phyloP scores from a whole-genome alignment of 2,888 invertebrate species.

The Leucoma salicis region DNA sequence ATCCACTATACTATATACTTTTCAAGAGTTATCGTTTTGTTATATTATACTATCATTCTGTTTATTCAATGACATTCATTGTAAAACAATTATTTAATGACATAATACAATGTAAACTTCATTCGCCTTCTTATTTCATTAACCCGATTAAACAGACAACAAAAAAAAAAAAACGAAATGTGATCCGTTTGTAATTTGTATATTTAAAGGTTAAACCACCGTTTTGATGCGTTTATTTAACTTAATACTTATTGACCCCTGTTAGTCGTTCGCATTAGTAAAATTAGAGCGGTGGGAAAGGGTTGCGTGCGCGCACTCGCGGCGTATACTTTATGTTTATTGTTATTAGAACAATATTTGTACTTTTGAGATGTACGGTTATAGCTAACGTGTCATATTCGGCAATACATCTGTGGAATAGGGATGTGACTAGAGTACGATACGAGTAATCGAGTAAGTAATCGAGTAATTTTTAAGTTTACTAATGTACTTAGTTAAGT shows the following conservation, averaged over 20 bases:
- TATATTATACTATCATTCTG: too few species aligned
- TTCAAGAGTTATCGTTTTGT: too few species aligned
- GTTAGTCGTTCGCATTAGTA: constrained; percentile 72
- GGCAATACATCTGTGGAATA: constrained; percentile 30
- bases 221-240: constrained; percentile 68
- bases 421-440: too few species aligned
- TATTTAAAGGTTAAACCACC: constrained; percentile 57
- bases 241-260: constrained; percentile 66
- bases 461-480: too few species aligned
- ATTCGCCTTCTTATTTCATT: not conserved
- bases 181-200: constrained; percentile 61
- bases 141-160: not conserved
- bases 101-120: not conserved
- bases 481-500: too few species aligned
- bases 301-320: constrained; percentile 52
- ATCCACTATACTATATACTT: too few species aligned
- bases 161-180: constrained; percentile 15
- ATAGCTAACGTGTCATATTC: constrained; percentile 53
- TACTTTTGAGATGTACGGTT: constrained; percentile 73
- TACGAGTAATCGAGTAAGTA: too few species aligned
- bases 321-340: constrained; percentile 73
- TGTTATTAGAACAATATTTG: constrained; percentile 82
- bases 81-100: not conserved
- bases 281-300: constrained; percentile 82
- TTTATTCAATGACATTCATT: not conserved